Evolutionary conservation across 2,113 vertebrate genomes (phyloP).

Genomic region (Amazona vittata): DNA sequence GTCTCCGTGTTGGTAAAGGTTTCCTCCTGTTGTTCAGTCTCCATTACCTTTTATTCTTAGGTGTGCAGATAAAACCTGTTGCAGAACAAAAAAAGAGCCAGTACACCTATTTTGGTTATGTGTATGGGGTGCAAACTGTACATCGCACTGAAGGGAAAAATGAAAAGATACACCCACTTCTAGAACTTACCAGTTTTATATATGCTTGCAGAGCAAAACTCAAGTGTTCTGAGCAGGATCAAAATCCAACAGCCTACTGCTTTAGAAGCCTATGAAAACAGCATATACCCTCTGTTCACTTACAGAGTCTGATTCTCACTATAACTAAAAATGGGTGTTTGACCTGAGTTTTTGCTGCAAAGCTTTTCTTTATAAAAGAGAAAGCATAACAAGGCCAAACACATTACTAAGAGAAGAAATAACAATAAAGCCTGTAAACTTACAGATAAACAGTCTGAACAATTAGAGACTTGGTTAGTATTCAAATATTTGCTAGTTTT

Average conservation of each 20-base stretch:
- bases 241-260: slow-evolving; percentile 52
- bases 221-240: slow-evolving; percentile 53
- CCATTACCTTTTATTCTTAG: slow-evolving; percentile 82
- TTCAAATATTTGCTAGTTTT: neutral
- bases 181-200: slow-evolving; percentile 61
- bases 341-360: neutral
- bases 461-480: neutral
- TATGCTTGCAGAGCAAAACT: slow-evolving; percentile 54
- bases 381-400: neutral
- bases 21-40: slow-evolving; percentile 91
- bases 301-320: neutral
- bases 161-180: neutral
- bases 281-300: slow-evolving; percentile 15
- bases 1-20: slow-evolving; percentile 94
- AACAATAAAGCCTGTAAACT: neutral
- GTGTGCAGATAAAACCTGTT: slow-evolving; percentile 46
- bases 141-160: neutral
- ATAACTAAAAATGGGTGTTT: neutral
- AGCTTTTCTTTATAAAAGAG: neutral
- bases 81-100: slow-evolving; percentile 5
- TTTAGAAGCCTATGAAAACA: slow-evolving; percentile 68
- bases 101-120: neutral
- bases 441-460: neutral
- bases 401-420: neutral
- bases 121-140: neutral